Evolutionary conservation across 2,113 vertebrate species (phyloP).

Genomic region (Orthonyx spaldingii): DNA sequence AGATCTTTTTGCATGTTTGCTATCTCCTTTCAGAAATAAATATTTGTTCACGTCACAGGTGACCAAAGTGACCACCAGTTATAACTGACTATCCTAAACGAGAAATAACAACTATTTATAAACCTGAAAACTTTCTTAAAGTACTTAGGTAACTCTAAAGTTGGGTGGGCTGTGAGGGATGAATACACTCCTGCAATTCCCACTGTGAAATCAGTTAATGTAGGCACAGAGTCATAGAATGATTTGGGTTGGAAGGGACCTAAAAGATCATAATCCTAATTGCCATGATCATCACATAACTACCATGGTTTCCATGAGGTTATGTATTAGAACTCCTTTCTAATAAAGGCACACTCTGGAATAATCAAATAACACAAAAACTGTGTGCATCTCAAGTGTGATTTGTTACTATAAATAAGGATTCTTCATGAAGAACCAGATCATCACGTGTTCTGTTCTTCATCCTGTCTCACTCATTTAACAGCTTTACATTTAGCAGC

Average conservation of each 20-base stretch:
- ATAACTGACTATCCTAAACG: not conserved
- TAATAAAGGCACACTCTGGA: not conserved
- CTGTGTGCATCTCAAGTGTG: not conserved
- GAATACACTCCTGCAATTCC: not conserved
- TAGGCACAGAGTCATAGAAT: fast-evolving
- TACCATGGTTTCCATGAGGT: not conserved
- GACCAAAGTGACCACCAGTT: not conserved
- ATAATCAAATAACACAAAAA: not conserved
- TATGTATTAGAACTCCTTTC: not conserved
- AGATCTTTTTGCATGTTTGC: not conserved
- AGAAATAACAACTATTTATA: not conserved
- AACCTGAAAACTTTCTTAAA: not conserved
- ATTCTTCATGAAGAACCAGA: not conserved
- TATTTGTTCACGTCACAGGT: not conserved
- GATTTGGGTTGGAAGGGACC: not conserved
- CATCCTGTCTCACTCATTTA: not conserved
- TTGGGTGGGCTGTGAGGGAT: not conserved
- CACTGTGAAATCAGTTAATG: not conserved
- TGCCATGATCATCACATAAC: not conserved
- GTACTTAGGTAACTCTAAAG: not conserved
- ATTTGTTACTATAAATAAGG: not conserved
- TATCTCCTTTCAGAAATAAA: not conserved
- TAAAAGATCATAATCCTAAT: not conserved
- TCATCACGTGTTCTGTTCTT: not conserved
- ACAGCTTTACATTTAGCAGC: no score